Evolutionary conservation across 2,113 vertebrate genomes (phyloP), one percentile per base, ranked within the genome.

Genomic region (Protobothrops mucrosquamatus): DNA sequence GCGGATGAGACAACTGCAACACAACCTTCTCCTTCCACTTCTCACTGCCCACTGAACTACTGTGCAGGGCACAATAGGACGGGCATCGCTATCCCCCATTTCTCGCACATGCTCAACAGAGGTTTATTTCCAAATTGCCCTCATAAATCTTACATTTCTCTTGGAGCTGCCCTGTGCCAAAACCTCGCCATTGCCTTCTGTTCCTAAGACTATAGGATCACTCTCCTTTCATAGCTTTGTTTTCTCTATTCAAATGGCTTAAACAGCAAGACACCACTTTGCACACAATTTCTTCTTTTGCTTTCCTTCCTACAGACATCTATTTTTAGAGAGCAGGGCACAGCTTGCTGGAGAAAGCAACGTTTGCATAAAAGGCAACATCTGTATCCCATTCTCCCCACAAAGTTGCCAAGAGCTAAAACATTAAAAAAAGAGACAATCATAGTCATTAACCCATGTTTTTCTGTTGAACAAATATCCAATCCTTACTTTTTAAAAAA

Each of bases 241-340:
- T 64, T 90, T 29, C 43, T 0, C 4, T 81, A 34, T 74, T 74
- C 2, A 29, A 81, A 56, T 20, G 0, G 3, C 2, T 29, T 8
- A 57, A 91, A 88, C 88, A 22, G 43, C 48, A 43, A 29, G 29
- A 51, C 1, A 52, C 22, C 54, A 57, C 9, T 55, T 93, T 61
- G 2, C 4, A 22, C 51, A 26, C 15, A 14, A 0, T 1, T 64
- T 24, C 87, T 15, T 86, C 46, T 51, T 81, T 18, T 0, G 0
- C 26, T 1, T 91, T 0, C 12, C 91, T 52, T 18, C 89, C 91
- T 43, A 34, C 69, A 1, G 0, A 2, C 0, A 0, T 26, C 0
- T 61, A 46, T 18, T 85, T 88, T n/a, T 1, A 48, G 87, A 54
- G 54, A 2, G 29, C 81, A 89, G 2, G 0, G 29, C 39, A 18